Base-by-base conservation (phyloP, 2,797 vertebrate genomes). In the Chelidonichthys spinosus region DNA sequence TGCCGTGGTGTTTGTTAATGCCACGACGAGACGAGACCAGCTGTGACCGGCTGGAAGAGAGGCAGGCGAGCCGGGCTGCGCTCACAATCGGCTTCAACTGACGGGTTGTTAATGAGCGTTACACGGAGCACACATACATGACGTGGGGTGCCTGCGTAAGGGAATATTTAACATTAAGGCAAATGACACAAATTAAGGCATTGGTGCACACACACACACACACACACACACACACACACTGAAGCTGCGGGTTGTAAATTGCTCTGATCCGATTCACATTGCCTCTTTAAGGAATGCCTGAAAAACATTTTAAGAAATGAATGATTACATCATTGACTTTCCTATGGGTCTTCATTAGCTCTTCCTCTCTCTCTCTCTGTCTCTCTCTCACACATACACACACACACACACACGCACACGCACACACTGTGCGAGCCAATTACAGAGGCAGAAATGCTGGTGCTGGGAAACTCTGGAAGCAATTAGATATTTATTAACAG, bases 271-370 rank as follows among this genome's bases (percentile, higher is more conserved):
- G 68, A 62, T 87, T 88, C 74, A 81, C 63, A 63, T 65, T 39
- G 25, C 18, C 36, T 79, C 69, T 89, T 80, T 83, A 2, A 56
- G 53, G 61, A 81, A 66, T 33, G 47, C 61, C 83, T 74, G 58
- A 76, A 64, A 79, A 81, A 75, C 46, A 67, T 77, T 90, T 82
- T 65, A 78, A 75, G 59, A 83, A 61, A 61, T 44, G 40, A 79
- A 87, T 82, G 36, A 92, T 92, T 85, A 85, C 73, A 87, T 82
- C 87, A 76, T 74, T 85, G 77, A 74, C 66, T 33, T 74, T 92
- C 83, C 85, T 84, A 15, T 74, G 79, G 82, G 76, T 79, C 76
- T 77, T 88, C 79, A 85, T 77, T 77, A 90, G 70, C 63, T 70
- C 43, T 52, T 69, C 65, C 55, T 79, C 68, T 53, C 47, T 17